Evolutionary conservation across 2,888 invertebrate genomes (phyloP), one percentile per base, ranked within the genome.

Genomic region (Dolichomitus sp.): DNA sequence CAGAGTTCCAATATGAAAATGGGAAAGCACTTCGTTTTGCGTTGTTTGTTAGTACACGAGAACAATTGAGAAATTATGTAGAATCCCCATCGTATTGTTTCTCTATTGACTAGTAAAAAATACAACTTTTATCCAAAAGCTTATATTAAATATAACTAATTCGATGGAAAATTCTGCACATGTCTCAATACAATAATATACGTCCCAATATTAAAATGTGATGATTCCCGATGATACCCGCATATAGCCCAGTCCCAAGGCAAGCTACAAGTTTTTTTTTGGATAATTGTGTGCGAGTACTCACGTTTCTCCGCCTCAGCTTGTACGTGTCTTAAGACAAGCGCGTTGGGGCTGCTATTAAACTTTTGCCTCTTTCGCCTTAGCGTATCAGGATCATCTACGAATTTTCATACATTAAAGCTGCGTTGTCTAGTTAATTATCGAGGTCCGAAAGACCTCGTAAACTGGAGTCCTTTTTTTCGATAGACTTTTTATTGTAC

Each of bases 341-440:
- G 94, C 89, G 92, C 93, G 91, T 94, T 95, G 91, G 94, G 92
- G 89, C 94, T 94, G 89, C 92, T 93, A 89, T 94, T 94, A 93
- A 93, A 94, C 93, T 95, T 95, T 92, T 94, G 94, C 91, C 95
- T 94, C 92, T 95, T 95, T 93, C 95, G 95, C 94, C 95, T 95
- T 93, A 95, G 94, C 88, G 94, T 94, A 92, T 94, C 95, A 90
- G 95, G 95, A 94, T 95, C 95, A 94, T 95, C 96, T 96, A 95
- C 89, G 95, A 94, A 94, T 65, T 90, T 59, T 94, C 85, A 90
- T 87, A 87, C 45, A 87, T 90, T 90, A 91, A 50, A 68, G 66
- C 7, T 59, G 40, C 40, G 40, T 30, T 57, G 12, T 50, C 9
- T 50, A 11, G 27, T 50, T 68, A 48, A 33, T 30, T 45, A 7